Base-by-base conservation (phyloP, 2,113 vertebrate species). In the Myodes glareolus region DNA sequence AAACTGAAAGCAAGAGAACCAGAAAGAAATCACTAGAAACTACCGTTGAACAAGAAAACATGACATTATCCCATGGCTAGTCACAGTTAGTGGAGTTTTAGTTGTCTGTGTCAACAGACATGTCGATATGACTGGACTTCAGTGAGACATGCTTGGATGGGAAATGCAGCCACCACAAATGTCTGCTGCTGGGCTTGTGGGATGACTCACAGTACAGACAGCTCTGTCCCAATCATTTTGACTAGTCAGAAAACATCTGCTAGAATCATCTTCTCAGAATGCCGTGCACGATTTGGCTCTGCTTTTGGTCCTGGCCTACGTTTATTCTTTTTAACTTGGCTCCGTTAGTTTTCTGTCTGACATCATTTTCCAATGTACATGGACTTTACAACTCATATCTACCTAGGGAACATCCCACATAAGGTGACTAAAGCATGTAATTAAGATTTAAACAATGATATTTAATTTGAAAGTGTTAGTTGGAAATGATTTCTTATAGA, bases 151-250 rank as follows among this genome's bases (percentile, higher is more conserved):
- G 47, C 67, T 82, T 42, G 92, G 88, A 97, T 73, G 14, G 93
- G 91, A 17, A 92, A 92, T 87, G 93, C 77, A 97, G 39, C 97
- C 97, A 91, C 93, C 94, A 95, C 68, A 96, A 88, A 88, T 45
- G 65, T 93, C 47, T 96, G 72, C 72, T 93, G 21, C n/a, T 96
- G 73, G 97, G 88, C 10, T 58, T 88, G 52, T 25, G 23, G 7
- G 90, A 75, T 97, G 88, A 97, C 77, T 98, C 97, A 98, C 1
- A 55, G 9, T 7, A 39, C 23, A 96, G 55, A 93, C 13, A 95
- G 94, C 94, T 95, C 2, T 96, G 86, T 76, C 58, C 39, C 94
- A 95, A 73, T 97, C 77, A 25, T 75, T 96, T 86, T 1, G 7
- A 77, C 78, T 58, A 52, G 76, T 96, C 77, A 94, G 47, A 94